Base-by-base conservation (phyloP, 2,113 vertebrate genomes). In the Pionites leucogaster region DNA sequence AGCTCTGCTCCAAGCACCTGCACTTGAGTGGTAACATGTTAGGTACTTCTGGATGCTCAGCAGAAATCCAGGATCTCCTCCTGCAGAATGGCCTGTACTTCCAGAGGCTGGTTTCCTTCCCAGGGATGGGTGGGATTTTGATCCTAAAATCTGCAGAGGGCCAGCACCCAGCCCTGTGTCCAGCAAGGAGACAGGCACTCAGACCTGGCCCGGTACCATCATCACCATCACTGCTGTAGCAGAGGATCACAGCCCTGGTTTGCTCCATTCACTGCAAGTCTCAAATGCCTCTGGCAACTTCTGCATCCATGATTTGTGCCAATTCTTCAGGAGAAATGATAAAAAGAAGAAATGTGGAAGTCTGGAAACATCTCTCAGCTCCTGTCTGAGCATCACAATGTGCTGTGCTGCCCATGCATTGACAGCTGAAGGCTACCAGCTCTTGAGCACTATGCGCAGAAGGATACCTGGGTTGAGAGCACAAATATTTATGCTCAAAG, bases 341-440 rank as follows among this genome's bases (percentile, higher is more conserved):
- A 27, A 31, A 28, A 17, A 71, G 50, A 5, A 44, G 91, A 35
- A 31, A 28, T 2, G 25, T 15, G 47, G 63, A n/a, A 25, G 68
- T 60, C 49, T 41, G 49, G 78, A 27, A 86, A 25, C 1, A 0
- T 75, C 74, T 31, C 69, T 64, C 14, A 0, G 39, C 88, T 84
- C 39, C 44, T 46, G 28, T 11, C 50, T n/a, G 35, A 78, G 46
- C 65, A 47, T 20, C 37, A 49, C 25, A 20, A 14, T 1, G 25
- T 0, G 3, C 15, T 3, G 0, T 17, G 35, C 53, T 6, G 17
- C 64, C 77, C 29, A 31, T 5, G 41, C 0, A 3, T 12, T 8
- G 3, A 2, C 23, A 24, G 42, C 25, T 42, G 37, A 50, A 75
- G 49, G 78, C 49, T 47, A 49, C 79, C 75, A n/a, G 57, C 62